These are phyloP conservation scores for Caenorhabditis inopinata DNA, from an alignment of 1,140 invertebrate genomes.

Conservation along the genomic window DNA sequence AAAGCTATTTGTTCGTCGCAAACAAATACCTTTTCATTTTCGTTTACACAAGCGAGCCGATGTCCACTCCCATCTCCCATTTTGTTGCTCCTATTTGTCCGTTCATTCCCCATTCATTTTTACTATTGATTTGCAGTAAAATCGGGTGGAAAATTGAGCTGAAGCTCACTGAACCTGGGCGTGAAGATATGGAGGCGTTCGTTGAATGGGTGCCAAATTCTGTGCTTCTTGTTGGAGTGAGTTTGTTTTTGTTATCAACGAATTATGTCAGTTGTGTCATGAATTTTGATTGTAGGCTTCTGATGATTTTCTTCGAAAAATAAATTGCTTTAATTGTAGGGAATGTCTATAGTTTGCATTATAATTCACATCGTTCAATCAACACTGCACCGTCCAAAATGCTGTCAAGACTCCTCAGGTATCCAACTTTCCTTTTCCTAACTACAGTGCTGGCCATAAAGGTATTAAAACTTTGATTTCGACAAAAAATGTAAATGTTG, in stretches of 20 bases:
- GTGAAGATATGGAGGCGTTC: neutral
- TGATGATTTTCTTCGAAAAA: neutral
- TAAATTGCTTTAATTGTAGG: neutral
- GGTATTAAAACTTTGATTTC: too few species aligned
- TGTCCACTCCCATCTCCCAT: neutral
- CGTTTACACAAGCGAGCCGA: conserved; percentile 8
- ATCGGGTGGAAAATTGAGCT: neutral
- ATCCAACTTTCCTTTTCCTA: too few species aligned
- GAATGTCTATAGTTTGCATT: conserved; percentile 12
- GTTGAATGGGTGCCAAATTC: conserved; percentile 8
- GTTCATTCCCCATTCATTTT: neutral
- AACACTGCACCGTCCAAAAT: neutral
- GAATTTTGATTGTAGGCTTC: neutral
- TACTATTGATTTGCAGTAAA: conserved; percentile 21
- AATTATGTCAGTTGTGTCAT: too few species aligned
- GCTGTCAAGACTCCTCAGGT: conserved; percentile 18
- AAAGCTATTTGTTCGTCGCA: neutral
- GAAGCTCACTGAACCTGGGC: neutral
- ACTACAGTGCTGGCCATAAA: too few species aligned
- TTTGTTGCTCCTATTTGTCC: neutral
- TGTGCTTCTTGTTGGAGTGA: conserved; percentile 5
- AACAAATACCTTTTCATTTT: conserved; percentile 14
- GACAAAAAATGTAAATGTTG: too few species aligned
- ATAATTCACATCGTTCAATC: conserved; percentile 25
- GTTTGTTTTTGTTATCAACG: too few species aligned